Percentiles rank a stretch among this genome's conserved stretches.
Conservation (phyloP, 2,797 vertebrate species). For the Lemur catta region DNA sequence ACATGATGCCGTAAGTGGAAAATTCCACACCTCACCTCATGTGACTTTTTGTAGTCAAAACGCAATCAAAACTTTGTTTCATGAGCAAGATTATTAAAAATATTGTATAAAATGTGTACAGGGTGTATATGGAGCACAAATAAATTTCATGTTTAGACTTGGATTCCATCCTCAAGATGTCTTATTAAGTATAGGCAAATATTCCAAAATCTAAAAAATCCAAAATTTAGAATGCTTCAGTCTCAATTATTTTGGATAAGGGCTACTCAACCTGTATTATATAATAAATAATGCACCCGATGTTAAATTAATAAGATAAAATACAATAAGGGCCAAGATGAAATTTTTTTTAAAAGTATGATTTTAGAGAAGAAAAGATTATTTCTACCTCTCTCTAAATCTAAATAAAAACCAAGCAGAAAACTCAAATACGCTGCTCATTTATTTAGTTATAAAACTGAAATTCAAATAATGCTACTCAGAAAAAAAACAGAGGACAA, state of each 20-base stretch:
- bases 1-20: background rate
- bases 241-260: background rate
- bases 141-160: background rate
- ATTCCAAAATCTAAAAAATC: background rate
- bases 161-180: background rate
- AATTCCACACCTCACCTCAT: background rate
- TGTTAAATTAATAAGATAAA: background rate
- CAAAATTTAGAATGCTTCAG: background rate
- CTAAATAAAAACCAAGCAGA: conserved; percentile 26
- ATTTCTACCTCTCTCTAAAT: conserved; percentile 46
- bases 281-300: background rate
- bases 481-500: background rate
- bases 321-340: background rate
- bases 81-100: background rate
- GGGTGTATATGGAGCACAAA: background rate
- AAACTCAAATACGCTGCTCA: background rate
- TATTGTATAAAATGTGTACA: background rate
- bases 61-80: background rate
- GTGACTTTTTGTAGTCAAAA: background rate
- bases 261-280: background rate
- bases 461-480: background rate
- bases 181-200: background rate
- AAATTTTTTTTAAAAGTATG: background rate
- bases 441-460: conserved; percentile 36
- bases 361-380: conserved; percentile 32